Percentiles rank a stretch among this genome's conserved stretches.
These are phyloP conservation scores for Pandemis cinnamomeana DNA, from an alignment of 2,888 invertebrate species.

Conservation along the genomic window DNA sequence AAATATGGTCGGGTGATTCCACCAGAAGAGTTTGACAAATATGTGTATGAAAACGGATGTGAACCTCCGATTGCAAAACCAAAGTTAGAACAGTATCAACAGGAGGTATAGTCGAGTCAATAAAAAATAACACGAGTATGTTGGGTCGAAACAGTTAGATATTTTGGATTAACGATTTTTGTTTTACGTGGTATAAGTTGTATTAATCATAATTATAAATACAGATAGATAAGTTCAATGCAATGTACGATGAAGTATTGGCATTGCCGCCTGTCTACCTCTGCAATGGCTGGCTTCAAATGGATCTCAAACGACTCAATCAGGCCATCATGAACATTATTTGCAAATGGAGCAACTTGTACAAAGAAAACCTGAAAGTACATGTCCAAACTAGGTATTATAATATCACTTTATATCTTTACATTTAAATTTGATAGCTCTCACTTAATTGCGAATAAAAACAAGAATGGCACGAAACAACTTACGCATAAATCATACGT, in stretches of 20 bases:
- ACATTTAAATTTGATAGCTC: too few species aligned
- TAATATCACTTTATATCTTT: background rate
- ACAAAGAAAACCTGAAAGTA: slow-evolving; percentile 93
- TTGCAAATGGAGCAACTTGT: slow-evolving; percentile 94
- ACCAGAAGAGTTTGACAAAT: slow-evolving; percentile 88
- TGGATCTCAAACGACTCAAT: slow-evolving; percentile 92
- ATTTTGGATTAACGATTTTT: too few species aligned
- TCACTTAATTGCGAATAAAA: too few species aligned
- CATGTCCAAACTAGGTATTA: slow-evolving; percentile 88
- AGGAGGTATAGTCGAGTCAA: slow-evolving; percentile 80
- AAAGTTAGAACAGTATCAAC: slow-evolving; percentile 88
- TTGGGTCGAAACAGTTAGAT: too few species aligned
- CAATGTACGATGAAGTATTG: slow-evolving; percentile 89
- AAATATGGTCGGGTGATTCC: slow-evolving; percentile 89
- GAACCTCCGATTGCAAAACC: slow-evolving; percentile 86
- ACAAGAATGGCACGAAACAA: background rate
- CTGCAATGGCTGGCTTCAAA: slow-evolving; percentile 91
- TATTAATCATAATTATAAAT: slow-evolving; percentile 37
- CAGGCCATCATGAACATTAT: slow-evolving; percentile 92
- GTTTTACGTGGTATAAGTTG: background rate
- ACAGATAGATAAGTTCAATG: slow-evolving; percentile 92
- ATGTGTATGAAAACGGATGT: slow-evolving; percentile 72
- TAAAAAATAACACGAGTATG: too few species aligned
- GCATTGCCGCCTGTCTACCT: slow-evolving; percentile 87
- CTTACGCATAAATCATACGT: too few species aligned